These are phyloP conservation scores for Climacteris rufus DNA, from an alignment of 2,113 vertebrate genomes.

Conservation along the genomic window DNA sequence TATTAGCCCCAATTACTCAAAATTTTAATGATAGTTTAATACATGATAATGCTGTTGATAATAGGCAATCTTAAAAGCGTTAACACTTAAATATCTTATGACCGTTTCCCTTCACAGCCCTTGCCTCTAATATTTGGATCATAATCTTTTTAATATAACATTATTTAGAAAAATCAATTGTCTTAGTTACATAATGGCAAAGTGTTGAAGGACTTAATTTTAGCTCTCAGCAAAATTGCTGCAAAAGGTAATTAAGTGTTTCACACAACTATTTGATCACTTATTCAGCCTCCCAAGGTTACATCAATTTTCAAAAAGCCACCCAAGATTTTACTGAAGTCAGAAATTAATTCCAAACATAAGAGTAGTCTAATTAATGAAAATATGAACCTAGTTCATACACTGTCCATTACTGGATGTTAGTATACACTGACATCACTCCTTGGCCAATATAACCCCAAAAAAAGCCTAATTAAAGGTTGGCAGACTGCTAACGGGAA, in stretches of 20 bases:
- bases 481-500: not conserved
- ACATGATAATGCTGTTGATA: conserved; percentile 72
- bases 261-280: conserved; percentile 67
- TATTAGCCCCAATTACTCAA: conserved; percentile 77
- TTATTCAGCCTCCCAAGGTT: conserved; percentile 74
- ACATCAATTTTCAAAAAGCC: conserved; percentile 64
- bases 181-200: conserved; percentile 77
- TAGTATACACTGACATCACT: not conserved
- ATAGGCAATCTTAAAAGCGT: conserved; percentile 68
- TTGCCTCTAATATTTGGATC: conserved; percentile 75
- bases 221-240: conserved; percentile 72
- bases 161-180: conserved; percentile 83
- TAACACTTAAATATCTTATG: conserved; percentile 71
- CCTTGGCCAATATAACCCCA: not conserved
- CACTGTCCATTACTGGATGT: not conserved
- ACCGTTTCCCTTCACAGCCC: conserved; percentile 75
- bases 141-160: conserved; percentile 79
- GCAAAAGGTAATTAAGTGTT: conserved; percentile 78
- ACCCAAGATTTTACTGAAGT: conserved; percentile 62
- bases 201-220: conserved; percentile 78
- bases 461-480: not conserved
- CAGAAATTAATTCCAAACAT: conserved; percentile 58
- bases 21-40: conserved; percentile 76
- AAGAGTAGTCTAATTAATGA: not conserved
- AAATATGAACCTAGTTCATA: not conserved